Evolutionary conservation across 2,113 vertebrate species (phyloP), one percentile per base, ranked within the genome.

Genomic region (Heloderma charlesbogerti): DNA sequence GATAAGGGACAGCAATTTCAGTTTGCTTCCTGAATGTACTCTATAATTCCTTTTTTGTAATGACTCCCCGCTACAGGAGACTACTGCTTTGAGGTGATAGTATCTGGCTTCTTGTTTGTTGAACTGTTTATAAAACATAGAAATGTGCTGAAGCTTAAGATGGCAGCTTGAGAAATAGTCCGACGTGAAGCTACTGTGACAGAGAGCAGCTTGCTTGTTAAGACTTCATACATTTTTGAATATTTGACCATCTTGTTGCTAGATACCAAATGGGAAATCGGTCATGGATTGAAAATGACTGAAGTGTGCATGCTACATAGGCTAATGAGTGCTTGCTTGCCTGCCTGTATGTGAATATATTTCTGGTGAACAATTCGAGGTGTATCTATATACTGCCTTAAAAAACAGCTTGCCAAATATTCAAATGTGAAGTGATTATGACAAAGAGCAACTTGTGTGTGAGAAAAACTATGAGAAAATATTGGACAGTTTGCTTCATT

Each of bases 131-230:
- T 95, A 96, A 96, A 96, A 90, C 91, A 96, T 72, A 95, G 91
- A 95, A 95, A 93, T 95, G 87, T 96, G 90, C 89, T 96, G 92
- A 96, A 95, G 57, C 40, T 88, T 95, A 95, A 94, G 91, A 95
- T 93, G n/a, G 88, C 94, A 89, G 83, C 93, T 96, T 96, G 90
- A 90, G 95, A 96, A 95, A 95, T 96, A 96, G 86, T 96, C 93
- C 80, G 34, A 12, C 51, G 51, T 78, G 69, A 92, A 92, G 22
- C 72, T 88, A 81, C 57, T 34, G 88, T 94, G 45, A 34, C 54
- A 90, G 57, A 90, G 18, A 77, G 20, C 40, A 77, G 37, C 57
- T 84, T 84, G 20, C n/a, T 90, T 84, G 75, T 84, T 66, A 77
- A 84, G 7, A 37, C 27, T 57, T 18, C n/a, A 81, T 89, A 48